phyloP scores from a whole-genome alignment of 2,113 vertebrate genomes.

The Centropus unirufus region DNA sequence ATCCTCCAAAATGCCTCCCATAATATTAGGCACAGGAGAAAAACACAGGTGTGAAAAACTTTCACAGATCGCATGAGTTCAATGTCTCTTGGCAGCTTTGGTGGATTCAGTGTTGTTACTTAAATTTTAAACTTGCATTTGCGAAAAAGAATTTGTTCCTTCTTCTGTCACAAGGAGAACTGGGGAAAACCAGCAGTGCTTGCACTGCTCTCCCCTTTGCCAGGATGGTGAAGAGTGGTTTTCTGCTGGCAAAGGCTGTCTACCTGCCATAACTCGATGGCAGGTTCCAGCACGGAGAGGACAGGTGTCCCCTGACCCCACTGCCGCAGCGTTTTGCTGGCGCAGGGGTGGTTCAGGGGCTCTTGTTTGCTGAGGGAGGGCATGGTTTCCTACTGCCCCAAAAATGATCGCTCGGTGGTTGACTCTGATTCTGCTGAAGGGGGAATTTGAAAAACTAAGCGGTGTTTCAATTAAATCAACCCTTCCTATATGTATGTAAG shows the following conservation, averaged over 20 bases:
- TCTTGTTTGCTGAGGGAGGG: rapidly evolving
- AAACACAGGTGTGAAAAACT: slow-evolving; percentile 74
- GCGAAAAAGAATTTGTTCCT: background rate
- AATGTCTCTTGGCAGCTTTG: slow-evolving; percentile 68
- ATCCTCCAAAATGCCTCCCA: slow-evolving; percentile 70
- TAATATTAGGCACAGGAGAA: slow-evolving; percentile 71
- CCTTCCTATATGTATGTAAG: background rate
- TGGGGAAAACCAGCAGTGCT: rapidly evolving
- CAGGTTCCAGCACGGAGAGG: background rate
- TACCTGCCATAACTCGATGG: background rate
- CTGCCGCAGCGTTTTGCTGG: background rate
- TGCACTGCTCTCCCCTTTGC: rapidly evolving
- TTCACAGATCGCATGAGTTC: slow-evolving; percentile 65
- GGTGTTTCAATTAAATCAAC: background rate
- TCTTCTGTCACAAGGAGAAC: slow-evolving; percentile 10
- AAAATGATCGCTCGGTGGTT: background rate
- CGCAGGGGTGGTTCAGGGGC: background rate
- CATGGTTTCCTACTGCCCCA: background rate
- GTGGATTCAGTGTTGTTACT: slow-evolving; percentile 29
- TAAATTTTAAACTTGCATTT: slow-evolving; percentile 48
- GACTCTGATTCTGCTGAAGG: background rate
- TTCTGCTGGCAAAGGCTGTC: background rate
- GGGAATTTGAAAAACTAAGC: background rate
- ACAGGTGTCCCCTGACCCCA: background rate
- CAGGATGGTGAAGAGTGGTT: background rate